phyloP scores from a whole-genome alignment of 2,113 vertebrate genomes.

The Isichthys henryi region DNA sequence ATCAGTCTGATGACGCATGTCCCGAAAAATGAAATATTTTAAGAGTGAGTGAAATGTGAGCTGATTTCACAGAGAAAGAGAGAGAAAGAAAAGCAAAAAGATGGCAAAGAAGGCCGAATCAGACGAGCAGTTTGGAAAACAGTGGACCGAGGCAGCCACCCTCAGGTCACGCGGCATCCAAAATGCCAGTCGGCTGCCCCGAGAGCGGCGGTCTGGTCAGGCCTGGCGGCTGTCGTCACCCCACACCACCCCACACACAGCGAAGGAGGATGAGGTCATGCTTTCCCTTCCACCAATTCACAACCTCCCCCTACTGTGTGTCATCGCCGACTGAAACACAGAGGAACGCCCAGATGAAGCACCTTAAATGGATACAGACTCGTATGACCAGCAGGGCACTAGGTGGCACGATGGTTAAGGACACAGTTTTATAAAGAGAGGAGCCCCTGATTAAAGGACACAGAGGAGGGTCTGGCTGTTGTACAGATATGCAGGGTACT shows the following conservation, averaged over 20 bases:
- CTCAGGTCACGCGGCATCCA: slow-evolving; percentile 8
- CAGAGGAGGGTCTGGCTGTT: not conserved
- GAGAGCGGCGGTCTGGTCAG: not conserved
- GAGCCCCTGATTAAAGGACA: not conserved
- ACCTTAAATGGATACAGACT: not conserved
- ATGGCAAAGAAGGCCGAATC: not conserved
- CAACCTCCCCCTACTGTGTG: not conserved
- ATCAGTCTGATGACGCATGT: not conserved
- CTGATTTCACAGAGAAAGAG: not conserved
- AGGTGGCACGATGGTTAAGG: not conserved
- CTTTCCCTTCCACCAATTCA: not conserved
- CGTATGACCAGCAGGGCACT: not conserved
- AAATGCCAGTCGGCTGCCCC: not conserved
- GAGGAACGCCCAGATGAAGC: not conserved
- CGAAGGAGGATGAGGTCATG: not conserved
- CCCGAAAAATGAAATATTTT: not conserved
- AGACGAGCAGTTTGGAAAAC: not conserved
- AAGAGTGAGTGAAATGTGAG: not conserved
- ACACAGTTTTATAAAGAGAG: not conserved
- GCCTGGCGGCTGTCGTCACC: not conserved
- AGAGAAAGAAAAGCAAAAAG: not conserved
- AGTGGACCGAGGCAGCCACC: not conserved
- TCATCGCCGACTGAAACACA: not conserved
- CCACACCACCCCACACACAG: not conserved
- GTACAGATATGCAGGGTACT: not conserved